A percentile compares a stretch with the other conserved stretches of the same genome.
Conservation (phyloP, 1,140 invertebrate genomes). For the Teleogryllus occipitalis region DNA sequence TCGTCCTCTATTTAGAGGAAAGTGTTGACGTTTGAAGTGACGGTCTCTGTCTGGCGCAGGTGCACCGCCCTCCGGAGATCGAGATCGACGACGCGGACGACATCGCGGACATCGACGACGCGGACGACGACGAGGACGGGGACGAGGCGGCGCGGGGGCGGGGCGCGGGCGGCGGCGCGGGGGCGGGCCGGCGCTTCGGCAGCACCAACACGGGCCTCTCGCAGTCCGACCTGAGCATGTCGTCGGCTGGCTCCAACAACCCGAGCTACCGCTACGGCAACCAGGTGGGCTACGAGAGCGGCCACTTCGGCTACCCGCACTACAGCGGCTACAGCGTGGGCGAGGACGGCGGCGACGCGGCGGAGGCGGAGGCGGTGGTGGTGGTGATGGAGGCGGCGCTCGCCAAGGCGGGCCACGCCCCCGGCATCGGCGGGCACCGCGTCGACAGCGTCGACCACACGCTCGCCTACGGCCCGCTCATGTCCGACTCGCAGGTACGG, state of each 20-base stretch:
- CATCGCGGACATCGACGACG: constrained; percentile 40
- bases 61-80: constrained; percentile 39
- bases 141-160: not conserved
- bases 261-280: constrained; percentile 66
- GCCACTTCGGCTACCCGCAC: constrained; percentile 56
- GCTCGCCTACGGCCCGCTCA: not conserved
- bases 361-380: no score
- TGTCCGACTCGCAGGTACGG: not conserved
- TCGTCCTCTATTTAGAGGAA: no score
- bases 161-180: not conserved
- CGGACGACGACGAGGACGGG: constrained; percentile 27
- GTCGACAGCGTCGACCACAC: not conserved
- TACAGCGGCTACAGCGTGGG: constrained; percentile 42
- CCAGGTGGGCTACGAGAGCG: constrained; percentile 63
- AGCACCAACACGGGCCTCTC: constrained; percentile 60
- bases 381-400: not conserved
- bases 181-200: constrained; percentile 29
- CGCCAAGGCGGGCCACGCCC: not conserved
- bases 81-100: constrained; percentile 35
- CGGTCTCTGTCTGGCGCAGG: constrained; percentile 33
- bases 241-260: constrained; percentile 56
- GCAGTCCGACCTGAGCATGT: constrained; percentile 64
- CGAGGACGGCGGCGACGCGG: constrained; percentile 27
- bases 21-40: no score
- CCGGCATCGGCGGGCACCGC: not conserved